Evolutionary conservation across 2,888 invertebrate genomes (phyloP).

Genomic region (Synergus japonicus): DNA sequence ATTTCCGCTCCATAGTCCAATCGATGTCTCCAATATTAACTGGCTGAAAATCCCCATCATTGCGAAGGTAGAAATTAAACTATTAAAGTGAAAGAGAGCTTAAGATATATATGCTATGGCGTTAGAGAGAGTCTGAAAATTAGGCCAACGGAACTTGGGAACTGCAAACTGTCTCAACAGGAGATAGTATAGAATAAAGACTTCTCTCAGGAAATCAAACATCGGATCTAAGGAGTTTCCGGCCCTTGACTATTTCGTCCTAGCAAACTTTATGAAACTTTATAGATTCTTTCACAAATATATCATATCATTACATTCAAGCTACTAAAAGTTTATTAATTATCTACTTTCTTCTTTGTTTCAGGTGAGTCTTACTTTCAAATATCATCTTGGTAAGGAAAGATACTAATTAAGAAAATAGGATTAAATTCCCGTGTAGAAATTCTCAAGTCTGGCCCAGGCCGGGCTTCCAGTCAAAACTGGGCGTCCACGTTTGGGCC

Average conservation of each 20-base stretch:
- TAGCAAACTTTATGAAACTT: too few relatives aligned
- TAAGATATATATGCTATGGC: slow-evolving; percentile 2
- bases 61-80: slow-evolving; percentile 18
- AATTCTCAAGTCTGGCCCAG: too few relatives aligned
- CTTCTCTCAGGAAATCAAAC: slow-evolving; percentile 26
- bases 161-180: slow-evolving; percentile 25
- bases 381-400: not conserved
- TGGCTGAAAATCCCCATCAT: slow-evolving; percentile 25
- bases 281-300: not conserved
- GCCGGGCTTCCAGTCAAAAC: too few relatives aligned
- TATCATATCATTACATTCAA: not conserved
- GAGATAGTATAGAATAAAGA: slow-evolving; percentile 18
- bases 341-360: not conserved
- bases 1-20: slow-evolving; percentile 1
- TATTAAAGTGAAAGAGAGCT: slow-evolving; percentile 27
- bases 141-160: slow-evolving; percentile 26
- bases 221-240: slow-evolving; percentile 13
- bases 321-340: not conserved
- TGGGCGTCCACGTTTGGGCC: too few relatives aligned
- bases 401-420: not conserved
- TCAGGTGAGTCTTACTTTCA: not conserved
- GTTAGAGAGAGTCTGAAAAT: slow-evolving; percentile 13
- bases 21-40: slow-evolving; percentile 26
- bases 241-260: not conserved
- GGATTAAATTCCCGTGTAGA: too few relatives aligned